A percentile compares a stretch with the other conserved stretches of the same genome.
These are phyloP conservation scores for Cerastis rubricosa DNA, from an alignment of 2,888 invertebrate genomes.

Conservation along the genomic window DNA sequence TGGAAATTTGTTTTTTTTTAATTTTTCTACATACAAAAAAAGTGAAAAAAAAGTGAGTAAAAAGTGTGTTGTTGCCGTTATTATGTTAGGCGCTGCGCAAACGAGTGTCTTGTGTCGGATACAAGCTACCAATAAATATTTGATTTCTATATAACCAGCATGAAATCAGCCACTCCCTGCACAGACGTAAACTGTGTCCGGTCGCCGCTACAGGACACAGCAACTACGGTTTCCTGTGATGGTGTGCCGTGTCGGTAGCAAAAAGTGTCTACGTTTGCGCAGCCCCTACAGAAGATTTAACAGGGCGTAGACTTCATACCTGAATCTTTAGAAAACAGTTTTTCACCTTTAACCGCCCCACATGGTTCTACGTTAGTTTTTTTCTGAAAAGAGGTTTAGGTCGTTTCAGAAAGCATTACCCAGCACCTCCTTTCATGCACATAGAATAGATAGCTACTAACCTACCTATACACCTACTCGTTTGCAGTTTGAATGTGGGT, in stretches of 20 bases:
- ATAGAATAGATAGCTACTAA: conserved; percentile 23
- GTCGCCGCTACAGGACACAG: no score
- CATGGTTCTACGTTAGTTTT: conserved; percentile 39
- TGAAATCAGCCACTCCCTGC: no score
- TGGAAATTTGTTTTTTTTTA: neutral
- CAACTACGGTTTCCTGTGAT: no score
- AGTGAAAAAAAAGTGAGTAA: no score
- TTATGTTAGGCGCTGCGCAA: conserved; percentile 12
- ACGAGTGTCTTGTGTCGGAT: no score
- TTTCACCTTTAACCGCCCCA: conserved; percentile 25
- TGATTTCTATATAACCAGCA: no score
- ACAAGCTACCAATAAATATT: no score
- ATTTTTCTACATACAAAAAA: no score
- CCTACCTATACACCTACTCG: neutral
- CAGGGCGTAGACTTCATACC: conserved; percentile 11
- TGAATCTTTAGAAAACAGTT: conserved; percentile 38
- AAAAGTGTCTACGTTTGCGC: no score
- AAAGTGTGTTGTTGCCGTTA: neutral
- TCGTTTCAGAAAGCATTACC: conserved; percentile 54
- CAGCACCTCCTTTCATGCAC: conserved; percentile 44
- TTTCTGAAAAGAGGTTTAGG: conserved; percentile 45
- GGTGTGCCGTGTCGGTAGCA: no score
- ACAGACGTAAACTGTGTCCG: no score
- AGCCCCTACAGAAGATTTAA: conserved; percentile 15
- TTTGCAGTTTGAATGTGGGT: conserved; percentile 13